A percentile compares a stretch with the other conserved stretches of the same genome.
These are phyloP conservation scores for Diarsia dahlii DNA, from an alignment of 2,888 invertebrate species.

Conservation along the genomic window DNA sequence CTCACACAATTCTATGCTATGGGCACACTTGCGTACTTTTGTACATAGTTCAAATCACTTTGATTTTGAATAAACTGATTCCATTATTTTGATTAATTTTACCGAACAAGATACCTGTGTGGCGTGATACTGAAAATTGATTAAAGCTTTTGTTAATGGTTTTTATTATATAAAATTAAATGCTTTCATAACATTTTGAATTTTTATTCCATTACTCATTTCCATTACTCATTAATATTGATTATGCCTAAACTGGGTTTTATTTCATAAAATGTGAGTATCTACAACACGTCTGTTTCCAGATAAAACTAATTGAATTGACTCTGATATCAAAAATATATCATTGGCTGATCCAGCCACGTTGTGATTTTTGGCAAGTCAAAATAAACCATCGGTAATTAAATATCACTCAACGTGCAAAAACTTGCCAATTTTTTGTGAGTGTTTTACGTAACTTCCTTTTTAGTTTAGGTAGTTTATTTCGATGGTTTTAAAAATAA, in stretches of 20 bases:
- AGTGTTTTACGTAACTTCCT: slow-evolving; percentile 16
- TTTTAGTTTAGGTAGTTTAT: slow-evolving; percentile 9
- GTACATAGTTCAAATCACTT: slow-evolving; percentile 64
- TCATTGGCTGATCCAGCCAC: background rate
- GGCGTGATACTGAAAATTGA: slow-evolving; percentile 11
- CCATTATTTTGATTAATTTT: slow-evolving; percentile 50
- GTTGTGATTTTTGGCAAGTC: slow-evolving; percentile 28
- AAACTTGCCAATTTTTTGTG: slow-evolving; percentile 34
- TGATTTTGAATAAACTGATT: slow-evolving; percentile 26
- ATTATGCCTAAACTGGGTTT: background rate
- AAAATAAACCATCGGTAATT: slow-evolving; percentile 26
- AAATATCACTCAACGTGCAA: slow-evolving; percentile 36
- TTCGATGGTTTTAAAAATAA: slow-evolving; percentile 10
- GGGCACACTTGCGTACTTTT: slow-evolving; percentile 49
- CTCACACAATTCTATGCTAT: slow-evolving; percentile 70
- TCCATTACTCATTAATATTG: background rate
- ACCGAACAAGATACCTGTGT: slow-evolving; percentile 24
- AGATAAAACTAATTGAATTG: background rate
- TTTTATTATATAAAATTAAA: background rate
- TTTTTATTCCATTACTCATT: background rate
- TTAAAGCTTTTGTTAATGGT: background rate
- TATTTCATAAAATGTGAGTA: background rate
- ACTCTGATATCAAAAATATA: slow-evolving; percentile 9
- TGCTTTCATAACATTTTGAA: background rate
- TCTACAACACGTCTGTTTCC: slow-evolving; percentile 13